Base-by-base conservation (phyloP, 2,888 invertebrate species). In the Polydrusus tereticollis region DNA sequence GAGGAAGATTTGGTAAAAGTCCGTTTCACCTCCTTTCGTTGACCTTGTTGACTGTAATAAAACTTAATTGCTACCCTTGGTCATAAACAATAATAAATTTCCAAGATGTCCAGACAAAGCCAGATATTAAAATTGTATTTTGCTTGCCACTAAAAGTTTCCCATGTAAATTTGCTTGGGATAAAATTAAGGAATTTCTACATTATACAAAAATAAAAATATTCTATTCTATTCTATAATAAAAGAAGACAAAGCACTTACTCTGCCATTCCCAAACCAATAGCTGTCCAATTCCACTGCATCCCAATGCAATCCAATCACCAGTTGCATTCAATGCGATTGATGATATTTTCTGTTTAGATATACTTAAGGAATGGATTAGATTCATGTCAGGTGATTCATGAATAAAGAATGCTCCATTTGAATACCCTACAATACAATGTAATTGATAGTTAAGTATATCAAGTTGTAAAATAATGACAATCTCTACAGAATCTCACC, bases 191-290 rank as follows among this genome's bases (percentile, higher is more conserved):
- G n/a, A n/a, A n/a, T n/a, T n/a, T n/a, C n/a, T n/a, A n/a, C n/a
- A n/a, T n/a, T n/a, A n/a, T n/a, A n/a, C n/a, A n/a, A n/a, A n/a
- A n/a, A n/a, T n/a, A 8, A 38, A 26, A 26, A 23, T 29, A 57
- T n/a, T 26, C 7, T 36, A 38, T 36, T 16, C 33, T n/a, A n/a
- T 33, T 20, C n/a, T 18, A 5, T 21, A 36, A 14, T 26, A 64
- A 29, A 7, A 2, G 7, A 2, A 66, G 36, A 69, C 26, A 26
- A 38, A 38, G 12, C 18, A 55, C 76, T 69, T 81, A 89, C 98
- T 98, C 87, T 98, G 97, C 99, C 99, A 99, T 86, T 99, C 99
- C 98, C 99, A 99, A 0, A 99, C 99, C 18, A 99, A 86, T 58
- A 99, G 87, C 83, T 99, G 98, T 0, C 98, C 98, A n/a, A 94